phyloP scores from a whole-genome alignment of 2,888 invertebrate species.

The Drosophila paramelanica region DNA sequence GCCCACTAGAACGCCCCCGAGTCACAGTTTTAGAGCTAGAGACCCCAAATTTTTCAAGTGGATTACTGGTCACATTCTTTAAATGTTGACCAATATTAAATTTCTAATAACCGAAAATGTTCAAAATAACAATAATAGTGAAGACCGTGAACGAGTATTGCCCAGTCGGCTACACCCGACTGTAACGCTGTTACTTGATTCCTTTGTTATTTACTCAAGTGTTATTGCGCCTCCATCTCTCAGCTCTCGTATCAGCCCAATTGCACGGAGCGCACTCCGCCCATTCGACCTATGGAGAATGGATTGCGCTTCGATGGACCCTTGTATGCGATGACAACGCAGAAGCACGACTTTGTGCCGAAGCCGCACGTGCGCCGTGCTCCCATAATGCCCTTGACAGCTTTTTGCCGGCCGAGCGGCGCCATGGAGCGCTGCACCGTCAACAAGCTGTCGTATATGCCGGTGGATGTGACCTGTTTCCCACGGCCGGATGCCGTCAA shows the following conservation, averaged over 20 bases:
- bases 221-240: background rate
- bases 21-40: too few relatives aligned
- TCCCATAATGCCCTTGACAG: slow-evolving; percentile 73
- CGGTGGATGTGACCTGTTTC: slow-evolving; percentile 78
- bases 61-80: too few relatives aligned
- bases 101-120: too few relatives aligned
- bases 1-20: too few relatives aligned
- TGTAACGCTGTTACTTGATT: too few relatives aligned
- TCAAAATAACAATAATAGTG: too few relatives aligned
- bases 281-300: slow-evolving; percentile 88
- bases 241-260: slow-evolving; percentile 87
- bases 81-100: too few relatives aligned
- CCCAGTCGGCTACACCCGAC: too few relatives aligned
- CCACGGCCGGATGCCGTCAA: slow-evolving; percentile 67
- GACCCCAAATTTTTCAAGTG: too few relatives aligned
- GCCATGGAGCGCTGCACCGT: slow-evolving; percentile 83
- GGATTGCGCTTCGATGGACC: slow-evolving; percentile 87
- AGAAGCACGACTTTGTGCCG: slow-evolving; percentile 90
- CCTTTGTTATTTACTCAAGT: background rate
- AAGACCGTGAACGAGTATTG: too few relatives aligned
- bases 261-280: slow-evolving; percentile 86
- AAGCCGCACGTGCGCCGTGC: slow-evolving; percentile 86
- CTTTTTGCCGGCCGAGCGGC: slow-evolving; percentile 75
- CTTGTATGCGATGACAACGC: slow-evolving; percentile 90
- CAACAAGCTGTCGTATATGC: slow-evolving; percentile 83